A percentile compares a stretch with the other conserved stretches of the same genome.
Evolutionary conservation across 2,888 invertebrate species (phyloP).

Genomic region (Macrophya alboannulata): DNA sequence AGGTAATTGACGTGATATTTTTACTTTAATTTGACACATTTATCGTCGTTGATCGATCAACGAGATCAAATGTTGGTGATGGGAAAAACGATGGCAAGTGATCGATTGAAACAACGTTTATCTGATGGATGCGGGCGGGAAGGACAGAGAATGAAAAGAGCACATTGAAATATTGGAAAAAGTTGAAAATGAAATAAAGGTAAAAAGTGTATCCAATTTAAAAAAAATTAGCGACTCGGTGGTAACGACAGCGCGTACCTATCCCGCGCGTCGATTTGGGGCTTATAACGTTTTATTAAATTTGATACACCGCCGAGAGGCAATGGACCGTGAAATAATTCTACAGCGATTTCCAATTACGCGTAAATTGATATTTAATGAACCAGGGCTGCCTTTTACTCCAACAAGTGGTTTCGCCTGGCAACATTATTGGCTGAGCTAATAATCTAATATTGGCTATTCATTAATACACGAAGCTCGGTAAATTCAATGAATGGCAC

Average conservation of each 20-base stretch:
- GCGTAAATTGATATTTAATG: conserved; percentile 64
- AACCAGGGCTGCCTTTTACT: conserved; percentile 59
- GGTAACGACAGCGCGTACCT: conserved; percentile 41
- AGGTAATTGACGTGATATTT: conserved; percentile 12
- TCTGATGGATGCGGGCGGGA: not conserved
- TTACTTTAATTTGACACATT: not conserved
- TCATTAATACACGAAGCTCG: conserved; percentile 56
- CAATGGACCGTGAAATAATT: conserved; percentile 56
- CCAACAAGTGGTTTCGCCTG: conserved; percentile 65
- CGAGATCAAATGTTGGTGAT: not conserved
- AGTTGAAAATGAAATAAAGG: not conserved
- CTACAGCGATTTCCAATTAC: conserved; percentile 56
- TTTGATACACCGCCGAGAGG: conserved; percentile 55
- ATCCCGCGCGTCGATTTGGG: conserved; percentile 36
- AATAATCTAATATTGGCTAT: conserved; percentile 58
- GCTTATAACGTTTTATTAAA: conserved; percentile 53
- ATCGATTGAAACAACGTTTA: conserved; percentile 2
- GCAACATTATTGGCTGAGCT: conserved; percentile 56
- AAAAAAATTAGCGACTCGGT: conserved; percentile 49
- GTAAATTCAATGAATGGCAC: conserved; percentile 58
- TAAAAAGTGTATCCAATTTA: conserved; percentile 37
- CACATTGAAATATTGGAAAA: not conserved
- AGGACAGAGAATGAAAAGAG: not conserved
- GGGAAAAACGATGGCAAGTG: not conserved
- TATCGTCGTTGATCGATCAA: conserved; percentile 20